phyloP scores from a whole-genome alignment of 2,888 invertebrate species.

The Nysson spinosus region DNA sequence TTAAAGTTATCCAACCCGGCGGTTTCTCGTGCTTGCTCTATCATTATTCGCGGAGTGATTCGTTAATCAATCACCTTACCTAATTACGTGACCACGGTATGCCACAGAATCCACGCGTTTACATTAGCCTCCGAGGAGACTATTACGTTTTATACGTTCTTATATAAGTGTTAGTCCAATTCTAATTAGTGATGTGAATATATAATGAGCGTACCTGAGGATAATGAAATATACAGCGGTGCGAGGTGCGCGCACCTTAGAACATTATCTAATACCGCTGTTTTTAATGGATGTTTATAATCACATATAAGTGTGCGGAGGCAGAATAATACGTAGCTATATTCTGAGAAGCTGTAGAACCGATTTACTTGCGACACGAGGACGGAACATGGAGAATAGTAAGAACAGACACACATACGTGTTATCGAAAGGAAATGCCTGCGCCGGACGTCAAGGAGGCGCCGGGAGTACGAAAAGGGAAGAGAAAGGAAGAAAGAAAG shows the following conservation, averaged over 20 bases:
- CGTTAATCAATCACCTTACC: conserved; percentile 58
- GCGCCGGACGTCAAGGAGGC: conserved; percentile 50
- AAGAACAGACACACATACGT: conserved; percentile 50
- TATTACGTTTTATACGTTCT: no score
- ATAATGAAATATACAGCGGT: no score
- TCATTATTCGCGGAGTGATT: conserved; percentile 57
- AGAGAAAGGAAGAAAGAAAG: conserved; percentile 43
- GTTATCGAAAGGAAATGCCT: conserved; percentile 54
- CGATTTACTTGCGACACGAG: conserved; percentile 47
- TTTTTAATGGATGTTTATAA: no score
- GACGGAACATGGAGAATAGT: conserved; percentile 32
- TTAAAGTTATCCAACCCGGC: conserved; percentile 4
- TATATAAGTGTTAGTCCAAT: no score
- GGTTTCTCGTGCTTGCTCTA: conserved; percentile 32
- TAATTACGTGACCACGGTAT: conserved; percentile 47
- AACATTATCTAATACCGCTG: no score
- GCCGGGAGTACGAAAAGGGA: conserved; percentile 43
- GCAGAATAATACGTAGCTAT: no score
- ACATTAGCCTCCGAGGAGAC: no score
- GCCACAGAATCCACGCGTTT: conserved; percentile 25
- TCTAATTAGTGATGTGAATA: no score
- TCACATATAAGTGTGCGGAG: no score
- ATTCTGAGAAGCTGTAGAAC: conserved; percentile 35
- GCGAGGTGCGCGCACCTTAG: no score
- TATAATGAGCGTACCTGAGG: no score